phyloP scores from a whole-genome alignment of 2,888 invertebrate genomes.

The Xestoiulus laeticollis region DNA sequence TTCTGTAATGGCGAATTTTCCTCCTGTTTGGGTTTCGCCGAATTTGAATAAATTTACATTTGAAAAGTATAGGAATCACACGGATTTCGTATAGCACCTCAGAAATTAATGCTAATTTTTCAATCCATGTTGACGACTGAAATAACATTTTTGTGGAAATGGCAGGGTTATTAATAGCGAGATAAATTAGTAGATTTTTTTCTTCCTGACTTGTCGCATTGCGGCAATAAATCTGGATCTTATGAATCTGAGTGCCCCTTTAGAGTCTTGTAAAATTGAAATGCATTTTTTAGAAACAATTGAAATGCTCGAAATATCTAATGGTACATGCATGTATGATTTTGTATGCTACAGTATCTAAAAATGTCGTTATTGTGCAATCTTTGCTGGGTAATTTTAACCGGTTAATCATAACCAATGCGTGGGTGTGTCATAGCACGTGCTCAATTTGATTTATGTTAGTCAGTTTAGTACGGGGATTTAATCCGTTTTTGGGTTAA shows the following conservation, averaged over 20 bases:
- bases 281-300: too few species aligned
- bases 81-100: not conserved
- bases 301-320: too few species aligned
- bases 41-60: conserved; percentile 19
- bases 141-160: not conserved
- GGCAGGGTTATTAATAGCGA: not conserved
- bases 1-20: not conserved
- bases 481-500: not conserved
- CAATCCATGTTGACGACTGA: not conserved
- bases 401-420: too few species aligned
- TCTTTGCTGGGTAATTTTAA: too few species aligned
- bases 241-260: too few species aligned
- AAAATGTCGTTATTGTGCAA: too few species aligned
- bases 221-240: too few species aligned
- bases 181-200: not conserved
- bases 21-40: not conserved
- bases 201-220: not conserved
- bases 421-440: not conserved
- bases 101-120: not conserved
- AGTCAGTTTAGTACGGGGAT: not conserved
- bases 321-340: too few species aligned
- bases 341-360: too few species aligned
- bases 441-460: not conserved
- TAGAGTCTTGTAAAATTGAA: too few species aligned
- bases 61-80: not conserved